Conservation (phyloP, 2,888 invertebrate genomes). For the Cheilosia grossa region DNA sequence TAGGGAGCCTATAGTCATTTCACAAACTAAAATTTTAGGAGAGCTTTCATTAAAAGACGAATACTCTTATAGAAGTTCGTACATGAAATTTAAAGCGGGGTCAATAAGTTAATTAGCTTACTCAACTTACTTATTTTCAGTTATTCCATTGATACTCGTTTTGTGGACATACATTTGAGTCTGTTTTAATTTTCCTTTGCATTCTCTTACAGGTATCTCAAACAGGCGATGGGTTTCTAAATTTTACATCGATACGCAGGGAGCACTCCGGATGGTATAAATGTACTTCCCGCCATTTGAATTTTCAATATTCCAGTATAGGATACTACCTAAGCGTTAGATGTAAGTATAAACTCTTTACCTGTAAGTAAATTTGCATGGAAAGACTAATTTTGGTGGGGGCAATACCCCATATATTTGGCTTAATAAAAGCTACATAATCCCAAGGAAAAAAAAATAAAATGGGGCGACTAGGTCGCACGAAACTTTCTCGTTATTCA, state of each 20-base stretch:
- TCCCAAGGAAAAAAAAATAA: no score
- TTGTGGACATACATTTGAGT: not conserved
- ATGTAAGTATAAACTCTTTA: slow-evolving; percentile 86
- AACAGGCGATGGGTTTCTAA: slow-evolving; percentile 91
- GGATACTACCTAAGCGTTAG: slow-evolving; percentile 95
- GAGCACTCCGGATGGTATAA: slow-evolving; percentile 97
- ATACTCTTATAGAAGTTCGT: no score
- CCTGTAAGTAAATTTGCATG: not conserved
- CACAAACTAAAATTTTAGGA: no score
- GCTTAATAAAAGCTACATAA: no score
- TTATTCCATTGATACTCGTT: not conserved
- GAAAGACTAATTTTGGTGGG: no score
- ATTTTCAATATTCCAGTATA: slow-evolving; percentile 93
- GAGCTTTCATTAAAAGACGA: no score
- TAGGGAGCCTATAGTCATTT: no score
- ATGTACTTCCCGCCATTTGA: slow-evolving; percentile 92
- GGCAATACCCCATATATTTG: no score
- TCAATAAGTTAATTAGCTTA: no score
- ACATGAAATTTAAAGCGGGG: no score
- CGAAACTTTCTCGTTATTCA: no score
- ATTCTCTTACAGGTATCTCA: slow-evolving; percentile 85
- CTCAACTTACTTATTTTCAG: not conserved
- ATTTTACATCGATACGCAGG: slow-evolving; percentile 91
- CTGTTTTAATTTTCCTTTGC: slow-evolving; percentile 3
- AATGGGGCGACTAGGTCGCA: no score